phyloP scores from a whole-genome alignment of 2,113 vertebrate genomes.

The Neodontobutis hainanensis region DNA sequence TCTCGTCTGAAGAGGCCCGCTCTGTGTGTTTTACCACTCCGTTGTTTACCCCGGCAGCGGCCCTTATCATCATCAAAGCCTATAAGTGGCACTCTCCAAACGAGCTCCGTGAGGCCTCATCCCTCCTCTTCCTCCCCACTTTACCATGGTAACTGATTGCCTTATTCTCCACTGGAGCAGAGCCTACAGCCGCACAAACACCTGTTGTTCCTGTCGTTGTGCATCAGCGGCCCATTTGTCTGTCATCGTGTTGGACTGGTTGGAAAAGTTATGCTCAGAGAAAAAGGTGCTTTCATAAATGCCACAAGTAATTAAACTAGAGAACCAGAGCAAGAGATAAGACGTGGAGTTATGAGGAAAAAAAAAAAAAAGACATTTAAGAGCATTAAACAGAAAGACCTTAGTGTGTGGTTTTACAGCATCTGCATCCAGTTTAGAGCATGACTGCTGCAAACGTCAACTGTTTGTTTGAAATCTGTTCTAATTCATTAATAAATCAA shows the following conservation, averaged over 20 bases:
- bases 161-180: slow-evolving; percentile 31
- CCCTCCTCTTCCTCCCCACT: slow-evolving; percentile 14
- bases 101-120: slow-evolving; percentile 10
- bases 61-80: slow-evolving; percentile 65
- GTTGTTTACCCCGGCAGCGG: slow-evolving; percentile 66
- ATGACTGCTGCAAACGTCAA: too few species aligned
- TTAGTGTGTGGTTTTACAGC: too few species aligned
- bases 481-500: too few species aligned
- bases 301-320: too few species aligned
- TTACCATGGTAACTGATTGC: slow-evolving; percentile 69
- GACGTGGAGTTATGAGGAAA: not conserved
- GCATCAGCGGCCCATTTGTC: not conserved
- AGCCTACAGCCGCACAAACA: slow-evolving; percentile 33
- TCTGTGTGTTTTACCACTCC: slow-evolving; percentile 44
- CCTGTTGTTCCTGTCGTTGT: slow-evolving; percentile 37
- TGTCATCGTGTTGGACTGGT: slow-evolving; percentile 13
- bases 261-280: slow-evolving; percentile 14
- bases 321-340: not conserved
- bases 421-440: too few species aligned
- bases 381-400: too few species aligned
- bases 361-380: not conserved
- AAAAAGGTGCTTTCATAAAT: not conserved
- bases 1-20: slow-evolving; percentile 38
- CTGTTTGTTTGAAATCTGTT: too few species aligned
- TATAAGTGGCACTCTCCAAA: slow-evolving; percentile 60